Base-by-base conservation (phyloP, 2,797 vertebrate species). In the Coreius guichenoti region DNA sequence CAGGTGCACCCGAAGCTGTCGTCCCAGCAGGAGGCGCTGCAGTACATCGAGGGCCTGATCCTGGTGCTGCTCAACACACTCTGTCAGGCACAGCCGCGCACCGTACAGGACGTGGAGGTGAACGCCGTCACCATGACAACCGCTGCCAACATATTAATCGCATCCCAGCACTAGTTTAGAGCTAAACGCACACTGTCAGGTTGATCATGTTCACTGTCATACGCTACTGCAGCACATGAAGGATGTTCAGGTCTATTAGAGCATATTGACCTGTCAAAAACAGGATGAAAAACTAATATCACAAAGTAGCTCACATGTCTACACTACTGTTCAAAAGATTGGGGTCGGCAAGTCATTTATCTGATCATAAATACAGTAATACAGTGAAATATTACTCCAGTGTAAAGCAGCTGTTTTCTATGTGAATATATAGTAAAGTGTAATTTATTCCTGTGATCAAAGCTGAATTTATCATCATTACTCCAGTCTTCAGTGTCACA, bases 1-100 rank as follows among this genome's bases (percentile, higher is more conserved):
- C 98, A 99, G 94, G 98, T 98, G 89, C 98, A 99, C 88, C 98
- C 98, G 54, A 97, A 97, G 91, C 96, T 99, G 90, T 96, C 96
- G 26, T 98, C 97, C 90, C 97, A 97, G 92, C 97, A 97, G 94
- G 97, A 98, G 93, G 98, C 98, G 0, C 95, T 99, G 91, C 97
- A 99, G 91, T 98, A 99, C 91, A 97, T 99, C 74, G 98, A 99
- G 92, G 97, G 98, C 93, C 95, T 99, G 92, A 98, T 99, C 92
- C 95, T 99, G 85, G 96, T 98, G 4, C 94, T 99, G 91, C 94
- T 99, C 90, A 98, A 96, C 94, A 98, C 97, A 96, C 89, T 99
- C 70, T 99, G 98, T 93, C 97, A 98, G 93, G 97, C 97, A 81
- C 98, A 98, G 72, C 98, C 98, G 1, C 97, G 97, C 92, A 97